Percentiles rank a stretch among this genome's conserved stretches.
Evolutionary conservation across 2,113 vertebrate genomes (phyloP).

Genomic region (Gnathonemus echidnorhynchus): DNA sequence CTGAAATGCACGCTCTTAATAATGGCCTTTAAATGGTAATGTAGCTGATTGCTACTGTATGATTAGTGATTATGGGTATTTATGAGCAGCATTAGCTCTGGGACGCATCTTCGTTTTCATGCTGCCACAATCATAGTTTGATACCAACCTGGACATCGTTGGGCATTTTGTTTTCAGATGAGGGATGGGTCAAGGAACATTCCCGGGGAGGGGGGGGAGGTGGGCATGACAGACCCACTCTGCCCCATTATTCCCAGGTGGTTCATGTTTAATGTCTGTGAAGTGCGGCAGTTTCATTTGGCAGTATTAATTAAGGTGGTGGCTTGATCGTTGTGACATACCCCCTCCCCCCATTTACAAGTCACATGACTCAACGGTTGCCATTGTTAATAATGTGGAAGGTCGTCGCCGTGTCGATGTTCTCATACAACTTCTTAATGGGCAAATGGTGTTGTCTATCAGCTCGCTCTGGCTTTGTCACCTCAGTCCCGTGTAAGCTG

Average conservation of each 20-base stretch:
- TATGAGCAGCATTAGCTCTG: background rate
- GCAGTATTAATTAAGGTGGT: background rate
- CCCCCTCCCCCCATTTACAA: background rate
- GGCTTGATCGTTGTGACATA: background rate
- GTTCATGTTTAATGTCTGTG: background rate
- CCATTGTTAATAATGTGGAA: background rate
- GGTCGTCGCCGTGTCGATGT: background rate
- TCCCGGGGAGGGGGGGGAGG: no score
- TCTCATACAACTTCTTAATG: background rate
- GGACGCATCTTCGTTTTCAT: background rate
- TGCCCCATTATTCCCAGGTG: background rate
- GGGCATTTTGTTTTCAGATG: background rate
- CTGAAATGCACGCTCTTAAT: background rate
- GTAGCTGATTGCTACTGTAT: background rate
- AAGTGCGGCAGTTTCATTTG: background rate
- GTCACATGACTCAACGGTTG: background rate
- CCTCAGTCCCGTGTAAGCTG: background rate
- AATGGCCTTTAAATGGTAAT: background rate
- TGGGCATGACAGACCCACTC: background rate
- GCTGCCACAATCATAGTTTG: background rate
- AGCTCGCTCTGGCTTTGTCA: background rate
- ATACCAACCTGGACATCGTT: background rate
- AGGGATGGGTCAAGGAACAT: background rate
- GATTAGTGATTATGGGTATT: background rate
- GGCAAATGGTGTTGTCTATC: background rate